Conservation (phyloP, 2,888 invertebrate genomes). For the Pachycephus smyrnensis region DNA sequence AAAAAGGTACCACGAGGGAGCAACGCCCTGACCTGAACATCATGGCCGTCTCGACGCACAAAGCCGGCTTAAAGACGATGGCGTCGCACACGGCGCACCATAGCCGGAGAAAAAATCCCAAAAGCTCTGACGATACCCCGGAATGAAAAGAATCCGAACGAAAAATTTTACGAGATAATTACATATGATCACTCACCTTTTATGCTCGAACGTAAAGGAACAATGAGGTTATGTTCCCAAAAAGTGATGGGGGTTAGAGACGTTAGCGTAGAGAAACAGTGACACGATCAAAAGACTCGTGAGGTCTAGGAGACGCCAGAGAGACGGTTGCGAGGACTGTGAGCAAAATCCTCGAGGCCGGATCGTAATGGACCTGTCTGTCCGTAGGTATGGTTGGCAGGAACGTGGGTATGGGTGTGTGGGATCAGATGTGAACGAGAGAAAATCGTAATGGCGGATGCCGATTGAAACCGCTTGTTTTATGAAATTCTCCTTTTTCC, state of each 20-base stretch:
- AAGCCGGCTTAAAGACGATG: conserved; percentile 28
- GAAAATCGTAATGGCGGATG: not conserved
- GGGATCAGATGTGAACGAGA: not conserved
- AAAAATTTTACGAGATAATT: not conserved
- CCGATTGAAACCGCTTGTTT: not conserved
- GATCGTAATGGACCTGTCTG: not conserved
- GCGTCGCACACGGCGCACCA: not conserved
- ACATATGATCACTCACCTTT: not conserved
- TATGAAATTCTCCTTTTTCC: not conserved
- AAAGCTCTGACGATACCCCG: not conserved
- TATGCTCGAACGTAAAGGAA: not conserved
- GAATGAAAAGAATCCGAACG: too few species aligned
- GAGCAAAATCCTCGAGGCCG: conserved; percentile 45
- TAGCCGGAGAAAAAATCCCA: not conserved
- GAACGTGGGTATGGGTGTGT: not conserved
- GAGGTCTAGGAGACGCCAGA: not conserved
- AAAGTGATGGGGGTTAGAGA: not conserved
- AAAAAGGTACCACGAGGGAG: conserved; percentile 38
- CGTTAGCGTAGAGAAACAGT: not conserved
- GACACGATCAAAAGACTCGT: not conserved
- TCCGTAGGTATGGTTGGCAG: not conserved
- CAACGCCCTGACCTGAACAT: conserved; percentile 55
- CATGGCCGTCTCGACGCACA: conserved; percentile 47
- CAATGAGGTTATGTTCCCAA: not conserved
- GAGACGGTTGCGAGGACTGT: conserved; percentile 51